phyloP scores from a whole-genome alignment of 2,797 vertebrate species.

The Phaenicophaeus curvirostris region DNA sequence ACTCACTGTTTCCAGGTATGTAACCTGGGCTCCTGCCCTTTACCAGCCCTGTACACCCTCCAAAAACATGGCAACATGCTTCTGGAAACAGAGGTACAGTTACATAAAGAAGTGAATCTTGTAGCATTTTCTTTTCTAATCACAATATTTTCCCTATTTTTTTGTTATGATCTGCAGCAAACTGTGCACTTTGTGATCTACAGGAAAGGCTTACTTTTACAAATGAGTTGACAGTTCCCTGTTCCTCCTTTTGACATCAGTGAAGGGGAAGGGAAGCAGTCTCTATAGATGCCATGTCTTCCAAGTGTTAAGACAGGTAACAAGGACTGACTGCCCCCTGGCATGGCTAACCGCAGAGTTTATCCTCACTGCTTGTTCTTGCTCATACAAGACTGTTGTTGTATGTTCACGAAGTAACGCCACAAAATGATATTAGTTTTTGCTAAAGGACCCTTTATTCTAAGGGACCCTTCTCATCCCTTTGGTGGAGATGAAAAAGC shows the following conservation, averaged over 20 bases:
- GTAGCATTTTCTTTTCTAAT: neutral
- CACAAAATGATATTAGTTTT: rapidly evolving
- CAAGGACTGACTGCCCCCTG: neutral
- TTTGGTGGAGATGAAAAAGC: neutral
- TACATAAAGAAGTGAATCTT: neutral
- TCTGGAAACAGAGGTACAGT: neutral
- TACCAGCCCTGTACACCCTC: neutral
- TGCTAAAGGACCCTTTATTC: too few species aligned
- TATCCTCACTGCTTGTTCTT: too few species aligned
- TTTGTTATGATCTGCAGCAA: neutral
- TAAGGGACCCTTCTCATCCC: too few species aligned
- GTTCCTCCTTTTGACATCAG: neutral
- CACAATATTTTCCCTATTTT: neutral
- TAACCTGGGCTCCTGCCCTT: rapidly evolving
- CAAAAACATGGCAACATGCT: neutral
- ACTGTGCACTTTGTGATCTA: neutral
- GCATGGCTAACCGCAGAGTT: neutral
- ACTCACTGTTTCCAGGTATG: rapidly evolving
- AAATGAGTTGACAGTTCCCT: neutral
- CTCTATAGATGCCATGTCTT: neutral
- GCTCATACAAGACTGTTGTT: too few species aligned
- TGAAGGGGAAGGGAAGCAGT: neutral
- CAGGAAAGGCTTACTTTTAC: neutral
- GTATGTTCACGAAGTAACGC: rapidly evolving
- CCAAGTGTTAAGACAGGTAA: too few species aligned